Percentiles rank a stretch among this genome's conserved stretches.
These are phyloP conservation scores for Stictocephala bisonia DNA, from an alignment of 2,888 invertebrate species.

Conservation along the genomic window DNA sequence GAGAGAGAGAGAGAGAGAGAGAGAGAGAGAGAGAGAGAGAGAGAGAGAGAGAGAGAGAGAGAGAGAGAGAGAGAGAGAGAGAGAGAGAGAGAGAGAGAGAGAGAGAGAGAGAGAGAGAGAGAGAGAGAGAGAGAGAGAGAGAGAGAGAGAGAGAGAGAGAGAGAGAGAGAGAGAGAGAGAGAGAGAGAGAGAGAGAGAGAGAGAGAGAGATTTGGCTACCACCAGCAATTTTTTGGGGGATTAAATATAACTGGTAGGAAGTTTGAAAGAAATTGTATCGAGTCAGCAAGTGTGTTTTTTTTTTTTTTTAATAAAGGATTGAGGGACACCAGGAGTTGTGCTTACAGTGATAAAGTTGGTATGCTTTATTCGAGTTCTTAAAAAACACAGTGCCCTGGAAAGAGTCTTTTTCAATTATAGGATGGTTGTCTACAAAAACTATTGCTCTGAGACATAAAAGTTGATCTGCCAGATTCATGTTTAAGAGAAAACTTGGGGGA, in stretches of 20 bases:
- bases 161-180: constrained; percentile 19
- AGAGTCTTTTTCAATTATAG: too few relatives aligned
- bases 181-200: neutral
- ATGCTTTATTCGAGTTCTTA: too few relatives aligned
- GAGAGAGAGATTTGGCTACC: too few relatives aligned
- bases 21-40: constrained; percentile 14
- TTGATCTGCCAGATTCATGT: too few relatives aligned
- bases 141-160: constrained; percentile 16
- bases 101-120: constrained; percentile 12
- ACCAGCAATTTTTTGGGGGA: neutral
- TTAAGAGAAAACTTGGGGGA: too few relatives aligned
- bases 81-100: constrained; percentile 16
- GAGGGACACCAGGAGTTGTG: too few relatives aligned
- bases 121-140: constrained; percentile 4
- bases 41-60: constrained; percentile 18
- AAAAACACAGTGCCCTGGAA: too few relatives aligned
- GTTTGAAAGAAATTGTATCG: neutral
- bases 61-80: constrained; percentile 19
- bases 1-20: constrained; percentile 19
- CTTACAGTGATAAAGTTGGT: too few relatives aligned
- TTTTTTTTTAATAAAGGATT: too few relatives aligned
- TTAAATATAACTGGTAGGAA: neutral
- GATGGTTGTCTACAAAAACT: too few relatives aligned
- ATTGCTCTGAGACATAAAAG: too few relatives aligned
- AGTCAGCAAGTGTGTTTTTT: too few relatives aligned